Base-by-base conservation (phyloP, 1,140 invertebrate genomes). In the Philotrypesis tridentata region DNA sequence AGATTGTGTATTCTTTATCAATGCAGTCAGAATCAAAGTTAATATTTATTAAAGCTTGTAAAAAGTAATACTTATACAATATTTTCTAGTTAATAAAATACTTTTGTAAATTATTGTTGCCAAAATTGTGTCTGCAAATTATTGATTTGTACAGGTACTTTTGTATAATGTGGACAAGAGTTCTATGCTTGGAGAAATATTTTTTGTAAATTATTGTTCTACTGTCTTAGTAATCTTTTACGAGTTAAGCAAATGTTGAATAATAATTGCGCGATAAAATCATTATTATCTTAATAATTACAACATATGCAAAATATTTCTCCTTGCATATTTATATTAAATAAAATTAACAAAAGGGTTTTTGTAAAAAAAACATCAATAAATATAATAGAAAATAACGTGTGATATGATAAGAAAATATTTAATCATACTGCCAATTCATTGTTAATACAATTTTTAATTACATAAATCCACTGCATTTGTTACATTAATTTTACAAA, bases 401-500 rank as follows among this genome's bases (percentile, higher is more conserved):
- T 31, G 27, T 31, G 17, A 11, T 74, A 8, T 60, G 43, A 55
- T 74, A 74, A 31, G 48, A 73, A 74, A 48, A 73, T 55, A 73
- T 73, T 29, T 29, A 48, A 27, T 73, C 55, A 55, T 73, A 17
- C 40, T 48, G 9, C 1, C 37, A 43, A 9, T 72, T 72, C 12
- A 17, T 27, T 17, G 23, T 25, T 33, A n/a, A n/a, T 37, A 75
- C 1, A 75, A 63, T 61, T 31, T 33, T 74, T 1, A 61, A 61
- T 61, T 37, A 75, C 6, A 60, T 7, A 60, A 75, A 75, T 61
- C 1, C n/a, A n/a, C 31, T 31, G n/a, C 55, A 60, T 75, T 75
- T 63, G n/a, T n/a, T 33, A 25, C 8, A 75, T 75, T 75, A 11
- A 37, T 61, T 73, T 75, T 75, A 31, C 61, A 61, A 23, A 61